phyloP scores from a whole-genome alignment of 1,140 invertebrate species.

The Holcopasites calliopsidis region DNA sequence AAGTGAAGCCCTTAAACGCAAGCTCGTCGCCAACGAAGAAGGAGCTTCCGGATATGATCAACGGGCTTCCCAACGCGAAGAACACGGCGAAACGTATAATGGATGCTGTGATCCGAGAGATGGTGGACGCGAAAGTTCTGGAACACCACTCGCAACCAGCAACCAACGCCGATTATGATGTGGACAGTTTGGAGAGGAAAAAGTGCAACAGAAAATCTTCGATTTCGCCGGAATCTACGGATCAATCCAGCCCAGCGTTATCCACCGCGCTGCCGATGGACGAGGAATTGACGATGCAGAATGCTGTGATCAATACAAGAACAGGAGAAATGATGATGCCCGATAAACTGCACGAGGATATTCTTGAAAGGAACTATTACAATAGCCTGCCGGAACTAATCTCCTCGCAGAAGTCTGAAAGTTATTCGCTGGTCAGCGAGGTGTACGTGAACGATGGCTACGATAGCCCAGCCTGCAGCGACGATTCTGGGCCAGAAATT shows the following conservation, averaged over 20 bases:
- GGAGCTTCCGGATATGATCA: slow-evolving; percentile 73
- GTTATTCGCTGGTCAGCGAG: slow-evolving; percentile 87
- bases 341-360: slow-evolving; percentile 79
- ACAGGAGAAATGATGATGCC: slow-evolving; percentile 81
- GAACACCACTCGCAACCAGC: slow-evolving; percentile 61
- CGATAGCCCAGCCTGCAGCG: slow-evolving; percentile 83
- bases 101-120: slow-evolving; percentile 80
- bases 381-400: slow-evolving; percentile 80
- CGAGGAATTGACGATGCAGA: slow-evolving; percentile 88
- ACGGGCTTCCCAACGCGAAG: slow-evolving; percentile 68
- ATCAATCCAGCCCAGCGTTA: slow-evolving; percentile 84
- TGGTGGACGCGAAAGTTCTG: slow-evolving; percentile 76
- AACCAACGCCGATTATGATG: slow-evolving; percentile 82
- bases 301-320: slow-evolving; percentile 83
- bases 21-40: slow-evolving; percentile 43
- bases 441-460: slow-evolving; percentile 90
- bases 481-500: slow-evolving; percentile 82
- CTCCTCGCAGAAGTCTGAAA: slow-evolving; percentile 71
- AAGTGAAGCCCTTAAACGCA: slow-evolving; percentile 38
- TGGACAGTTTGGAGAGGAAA: slow-evolving; percentile 88
- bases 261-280: slow-evolving; percentile 86
- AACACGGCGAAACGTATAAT: slow-evolving; percentile 76
- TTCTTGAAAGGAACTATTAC: slow-evolving; percentile 73
- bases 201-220: slow-evolving; percentile 78
- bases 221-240: slow-evolving; percentile 82